These are phyloP conservation scores for Rostratula benghalensis DNA, from an alignment of 2,113 vertebrate genomes.

Conservation along the genomic window DNA sequence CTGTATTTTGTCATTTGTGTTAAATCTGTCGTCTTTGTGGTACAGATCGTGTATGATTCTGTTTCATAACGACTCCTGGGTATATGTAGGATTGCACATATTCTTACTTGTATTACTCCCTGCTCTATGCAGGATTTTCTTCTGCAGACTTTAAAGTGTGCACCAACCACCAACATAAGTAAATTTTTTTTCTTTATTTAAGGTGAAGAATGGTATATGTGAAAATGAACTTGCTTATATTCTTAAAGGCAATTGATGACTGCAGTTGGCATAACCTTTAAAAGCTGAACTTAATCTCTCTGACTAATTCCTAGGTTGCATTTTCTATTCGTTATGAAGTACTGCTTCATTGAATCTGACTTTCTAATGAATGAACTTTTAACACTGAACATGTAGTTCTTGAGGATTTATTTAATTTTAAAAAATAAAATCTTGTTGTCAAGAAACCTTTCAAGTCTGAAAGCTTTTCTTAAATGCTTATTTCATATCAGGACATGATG, in stretches of 20 bases:
- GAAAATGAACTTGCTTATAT: neutral
- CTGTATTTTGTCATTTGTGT: neutral
- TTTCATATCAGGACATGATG: neutral
- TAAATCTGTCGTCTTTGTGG: neutral
- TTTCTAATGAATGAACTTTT: constrained; percentile 35
- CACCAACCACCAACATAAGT: fast-evolving
- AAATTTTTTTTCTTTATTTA: neutral
- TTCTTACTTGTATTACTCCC: neutral
- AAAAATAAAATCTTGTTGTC: neutral
- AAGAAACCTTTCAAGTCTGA: constrained; percentile 15
- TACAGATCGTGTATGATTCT: neutral
- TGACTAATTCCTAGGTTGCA: neutral
- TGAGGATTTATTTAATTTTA: constrained; percentile 18
- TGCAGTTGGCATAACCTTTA: neutral
- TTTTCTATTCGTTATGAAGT: neutral
- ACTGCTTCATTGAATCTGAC: neutral
- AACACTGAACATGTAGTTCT: neutral
- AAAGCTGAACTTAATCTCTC: constrained; percentile 1
- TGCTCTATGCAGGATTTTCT: neutral
- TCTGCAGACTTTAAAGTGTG: neutral
- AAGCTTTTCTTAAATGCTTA: constrained; percentile 13
- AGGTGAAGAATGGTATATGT: neutral
- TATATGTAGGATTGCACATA: neutral
- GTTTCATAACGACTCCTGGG: neutral
- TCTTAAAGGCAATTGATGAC: neutral